These are phyloP conservation scores for Silurus aristotelis DNA, from an alignment of 2,797 vertebrate species.

Conservation along the genomic window DNA sequence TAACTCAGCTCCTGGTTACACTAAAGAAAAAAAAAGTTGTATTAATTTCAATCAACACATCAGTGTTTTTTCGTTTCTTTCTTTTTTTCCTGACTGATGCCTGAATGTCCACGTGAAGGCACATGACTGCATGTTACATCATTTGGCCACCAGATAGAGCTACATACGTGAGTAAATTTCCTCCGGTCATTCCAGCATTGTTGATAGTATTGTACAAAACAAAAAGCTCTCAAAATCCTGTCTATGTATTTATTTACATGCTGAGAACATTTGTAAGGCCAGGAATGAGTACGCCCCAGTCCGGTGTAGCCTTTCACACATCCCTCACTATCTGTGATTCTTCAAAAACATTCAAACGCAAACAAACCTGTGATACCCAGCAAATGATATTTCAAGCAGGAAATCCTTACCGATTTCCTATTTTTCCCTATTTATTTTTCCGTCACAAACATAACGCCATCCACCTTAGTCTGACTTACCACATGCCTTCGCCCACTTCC, in stretches of 20 bases:
- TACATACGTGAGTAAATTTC: conserved; percentile 47
- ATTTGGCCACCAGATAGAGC: conserved; percentile 69
- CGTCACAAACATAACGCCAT: conserved; percentile 54
- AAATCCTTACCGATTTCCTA: neutral
- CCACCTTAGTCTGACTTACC: conserved; percentile 45
- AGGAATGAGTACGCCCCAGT: neutral
- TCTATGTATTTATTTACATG: neutral
- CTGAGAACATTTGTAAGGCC: neutral
- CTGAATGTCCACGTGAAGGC: neutral
- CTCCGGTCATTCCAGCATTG: conserved; percentile 6
- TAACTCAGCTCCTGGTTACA: neutral
- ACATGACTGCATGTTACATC: conserved; percentile 45
- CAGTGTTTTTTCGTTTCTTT: neutral
- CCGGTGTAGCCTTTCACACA: neutral
- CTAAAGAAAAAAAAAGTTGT: neutral
- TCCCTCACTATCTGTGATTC: neutral
- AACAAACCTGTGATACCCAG: neutral
- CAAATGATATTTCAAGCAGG: neutral
- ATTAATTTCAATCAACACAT: neutral
- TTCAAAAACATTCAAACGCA: neutral
- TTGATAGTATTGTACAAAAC: neutral
- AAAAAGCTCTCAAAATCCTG: neutral
- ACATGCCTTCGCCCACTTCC: conserved; percentile 32
- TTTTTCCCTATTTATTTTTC: neutral
- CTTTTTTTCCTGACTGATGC: neutral